Conservation (phyloP, 2,113 vertebrate genomes). For the Oxyruncus cristatus region DNA sequence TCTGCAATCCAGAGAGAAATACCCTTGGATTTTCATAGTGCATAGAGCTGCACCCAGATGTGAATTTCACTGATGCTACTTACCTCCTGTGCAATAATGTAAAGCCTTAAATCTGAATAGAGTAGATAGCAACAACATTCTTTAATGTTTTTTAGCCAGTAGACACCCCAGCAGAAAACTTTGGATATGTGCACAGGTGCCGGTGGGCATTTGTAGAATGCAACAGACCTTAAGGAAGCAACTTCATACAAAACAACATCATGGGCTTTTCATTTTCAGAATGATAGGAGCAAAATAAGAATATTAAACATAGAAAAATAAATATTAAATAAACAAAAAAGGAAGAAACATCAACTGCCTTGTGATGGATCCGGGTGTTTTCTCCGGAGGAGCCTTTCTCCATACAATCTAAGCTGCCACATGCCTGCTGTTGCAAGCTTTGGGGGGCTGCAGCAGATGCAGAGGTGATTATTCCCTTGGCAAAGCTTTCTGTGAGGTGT, state of each 20-base stretch:
- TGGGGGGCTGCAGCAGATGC: rapidly evolving
- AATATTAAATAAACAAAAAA: background rate
- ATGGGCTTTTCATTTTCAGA: background rate
- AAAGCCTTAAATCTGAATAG: background rate
- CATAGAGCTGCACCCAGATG: background rate
- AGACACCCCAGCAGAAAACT: background rate
- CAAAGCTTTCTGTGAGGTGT: background rate
- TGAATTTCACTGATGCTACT: background rate
- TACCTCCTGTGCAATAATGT: background rate
- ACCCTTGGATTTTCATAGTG: background rate
- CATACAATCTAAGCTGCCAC: background rate
- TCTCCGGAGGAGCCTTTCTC: background rate
- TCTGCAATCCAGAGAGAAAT: background rate
- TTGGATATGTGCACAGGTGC: rapidly evolving
- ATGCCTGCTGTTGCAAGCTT: background rate
- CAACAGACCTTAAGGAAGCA: background rate
- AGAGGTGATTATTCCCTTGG: background rate
- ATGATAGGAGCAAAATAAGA: background rate
- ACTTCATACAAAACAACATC: background rate
- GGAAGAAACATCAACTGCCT: background rate
- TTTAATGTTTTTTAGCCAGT: background rate
- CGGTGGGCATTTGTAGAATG: background rate
- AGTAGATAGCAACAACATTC: background rate
- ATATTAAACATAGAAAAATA: background rate
- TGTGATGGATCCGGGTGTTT: background rate